These are phyloP conservation scores for Maccullochella peelii DNA, from an alignment of 2,113 vertebrate genomes.

Conservation along the genomic window DNA sequence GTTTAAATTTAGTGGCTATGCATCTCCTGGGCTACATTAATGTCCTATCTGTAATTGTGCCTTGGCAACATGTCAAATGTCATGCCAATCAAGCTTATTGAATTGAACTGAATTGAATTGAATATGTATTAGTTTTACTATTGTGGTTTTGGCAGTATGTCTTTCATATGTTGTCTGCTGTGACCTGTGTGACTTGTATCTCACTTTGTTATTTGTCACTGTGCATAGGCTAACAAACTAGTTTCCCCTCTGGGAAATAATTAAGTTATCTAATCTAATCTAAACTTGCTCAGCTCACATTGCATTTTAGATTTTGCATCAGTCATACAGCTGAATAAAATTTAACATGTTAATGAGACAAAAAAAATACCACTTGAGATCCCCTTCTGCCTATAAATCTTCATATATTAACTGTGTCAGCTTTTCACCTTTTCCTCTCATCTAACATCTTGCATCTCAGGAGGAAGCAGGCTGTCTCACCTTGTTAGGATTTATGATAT, in stretches of 20 bases:
- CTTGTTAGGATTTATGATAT: too few species aligned
- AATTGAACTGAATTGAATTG: too few species aligned
- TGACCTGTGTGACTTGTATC: not conserved
- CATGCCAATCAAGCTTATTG: too few species aligned
- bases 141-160: not conserved
- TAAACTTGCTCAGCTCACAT: not conserved
- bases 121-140: not conserved
- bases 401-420: slow-evolving; percentile 11
- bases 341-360: slow-evolving; percentile 20
- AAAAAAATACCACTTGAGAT: not conserved
- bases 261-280: not conserved
- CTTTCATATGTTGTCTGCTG: not conserved
- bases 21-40: not conserved
- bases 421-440: slow-evolving; percentile 11
- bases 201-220: slow-evolving; percentile 10
- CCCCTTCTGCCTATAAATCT: not conserved
- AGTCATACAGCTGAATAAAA: slow-evolving; percentile 18
- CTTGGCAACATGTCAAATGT: too few species aligned
- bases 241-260: slow-evolving; percentile 1
- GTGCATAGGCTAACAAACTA: not conserved
- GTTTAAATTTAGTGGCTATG: not conserved
- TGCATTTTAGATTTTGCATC: slow-evolving; percentile 23
- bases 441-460: slow-evolving; percentile 8
- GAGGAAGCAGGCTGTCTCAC: not conserved
- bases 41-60: too few species aligned